A percentile compares a stretch with the other conserved stretches of the same genome.
phyloP scores from a whole-genome alignment of 2,888 invertebrate genomes.

The Agrotis exclamationis region DNA sequence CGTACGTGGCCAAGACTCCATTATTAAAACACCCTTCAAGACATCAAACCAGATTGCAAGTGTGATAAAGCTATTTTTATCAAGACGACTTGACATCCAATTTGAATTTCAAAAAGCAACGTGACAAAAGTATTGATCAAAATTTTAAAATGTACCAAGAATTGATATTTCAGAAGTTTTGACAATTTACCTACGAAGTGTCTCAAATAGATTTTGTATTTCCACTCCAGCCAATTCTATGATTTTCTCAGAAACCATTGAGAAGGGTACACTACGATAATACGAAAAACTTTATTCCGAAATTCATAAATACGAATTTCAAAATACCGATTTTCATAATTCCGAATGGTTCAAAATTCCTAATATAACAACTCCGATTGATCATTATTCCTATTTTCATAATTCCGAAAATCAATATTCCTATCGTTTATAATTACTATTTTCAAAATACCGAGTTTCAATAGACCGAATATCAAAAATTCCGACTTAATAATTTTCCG shows the following conservation, averaged over 20 bases:
- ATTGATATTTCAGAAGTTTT: background rate
- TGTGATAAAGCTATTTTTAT: conserved; percentile 3
- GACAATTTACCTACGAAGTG: background rate
- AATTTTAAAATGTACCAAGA: background rate
- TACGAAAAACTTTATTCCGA: too few species aligned
- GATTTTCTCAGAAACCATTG: conserved; percentile 17
- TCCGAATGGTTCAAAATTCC: too few species aligned
- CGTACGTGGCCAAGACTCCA: background rate
- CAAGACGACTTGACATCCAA: background rate
- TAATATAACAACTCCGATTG: too few species aligned
- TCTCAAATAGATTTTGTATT: conserved; percentile 5
- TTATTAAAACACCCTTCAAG: background rate
- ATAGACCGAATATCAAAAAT: too few species aligned
- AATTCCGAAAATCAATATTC: too few species aligned
- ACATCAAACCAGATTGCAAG: background rate
- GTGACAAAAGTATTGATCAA: conserved; percentile 4
- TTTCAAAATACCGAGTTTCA: too few species aligned
- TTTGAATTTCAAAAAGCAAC: background rate
- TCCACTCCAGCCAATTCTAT: conserved; percentile 3
- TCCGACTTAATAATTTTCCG: too few species aligned
- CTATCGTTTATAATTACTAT: too few species aligned
- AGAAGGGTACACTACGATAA: too few species aligned
- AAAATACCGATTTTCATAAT: too few species aligned
- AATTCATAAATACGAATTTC: too few species aligned
- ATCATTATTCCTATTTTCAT: too few species aligned